Evolutionary conservation across 2,888 invertebrate genomes (phyloP), one percentile per base, ranked within the genome.

Genomic region (Hyalella azteca): DNA sequence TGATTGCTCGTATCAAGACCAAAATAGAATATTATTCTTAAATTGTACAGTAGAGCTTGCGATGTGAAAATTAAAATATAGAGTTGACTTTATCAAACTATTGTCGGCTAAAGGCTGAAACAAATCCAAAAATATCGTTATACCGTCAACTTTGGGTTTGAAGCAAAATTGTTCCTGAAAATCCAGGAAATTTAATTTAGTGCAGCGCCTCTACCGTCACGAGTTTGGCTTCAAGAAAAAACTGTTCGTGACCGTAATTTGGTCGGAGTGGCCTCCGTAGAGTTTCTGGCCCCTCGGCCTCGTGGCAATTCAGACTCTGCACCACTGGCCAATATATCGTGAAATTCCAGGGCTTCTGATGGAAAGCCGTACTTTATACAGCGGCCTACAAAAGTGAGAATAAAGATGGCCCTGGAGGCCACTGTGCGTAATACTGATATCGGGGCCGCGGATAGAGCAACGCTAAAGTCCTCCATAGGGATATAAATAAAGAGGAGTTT

Each of bases 271-370:
- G 15, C 26, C 54, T 54, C 54, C 22, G 26, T 4, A n/a, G 49
- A 22, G 19, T 13, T 7, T 5, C 0, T 11, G 4, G 54, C 26
- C 22, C 11, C 54, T 22, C 19, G 9, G 54, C 54, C 26, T 54
- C 54, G 29, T 26, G 29, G 26, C 26, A 26, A 54, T 22, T n/a
- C 26, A 4, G 26, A 11, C 26, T 22, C 54, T n/a, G 22, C 54
- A 7, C 26, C 54, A 11, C 54, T 22, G 3, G 54, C 54, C 54
- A 54, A 54, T 54, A 54, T 26, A 66, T 66, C 66, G 36, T 36
- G 66, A 66, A 66, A 36, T 66, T 66, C n/a, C 66, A 36, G 66
- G 54, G 54, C 32, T 13, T 66, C 66, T 66, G 66, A 66, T 66
- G 66, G 66, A 66, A 36, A 36, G 36, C 15, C 66, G 22, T 36